These are phyloP conservation scores for Alcedo quadribrachys DNA, from an alignment of 2,797 vertebrate species.

Conservation along the genomic window DNA sequence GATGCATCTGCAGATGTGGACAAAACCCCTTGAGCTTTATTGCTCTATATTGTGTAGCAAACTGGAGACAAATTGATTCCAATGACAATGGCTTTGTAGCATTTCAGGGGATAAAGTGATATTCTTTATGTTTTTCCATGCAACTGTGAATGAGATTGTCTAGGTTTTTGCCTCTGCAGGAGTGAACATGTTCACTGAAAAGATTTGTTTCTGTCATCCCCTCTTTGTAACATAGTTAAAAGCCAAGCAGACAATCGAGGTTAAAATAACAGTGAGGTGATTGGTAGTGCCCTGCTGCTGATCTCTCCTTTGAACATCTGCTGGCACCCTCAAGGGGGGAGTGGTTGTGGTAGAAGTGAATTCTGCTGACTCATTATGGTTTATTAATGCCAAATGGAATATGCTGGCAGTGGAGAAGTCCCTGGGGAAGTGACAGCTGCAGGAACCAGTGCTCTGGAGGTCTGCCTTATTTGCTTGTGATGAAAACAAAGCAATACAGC, in stretches of 20 bases:
- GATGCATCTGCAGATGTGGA: background rate
- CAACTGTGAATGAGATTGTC: background rate
- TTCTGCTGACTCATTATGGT: conserved; percentile 50
- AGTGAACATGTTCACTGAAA: background rate
- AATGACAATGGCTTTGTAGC: background rate
- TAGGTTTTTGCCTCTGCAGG: background rate
- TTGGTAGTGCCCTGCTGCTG: background rate
- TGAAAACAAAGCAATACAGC: conserved; percentile 1
- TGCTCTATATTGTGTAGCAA: background rate
- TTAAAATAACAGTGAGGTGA: background rate
- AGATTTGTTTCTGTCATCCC: background rate
- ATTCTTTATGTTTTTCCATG: background rate
- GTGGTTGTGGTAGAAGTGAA: background rate
- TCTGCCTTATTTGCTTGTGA: background rate
- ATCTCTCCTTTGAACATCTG: conserved; percentile 41
- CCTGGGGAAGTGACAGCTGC: background rate
- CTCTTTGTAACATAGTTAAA: background rate
- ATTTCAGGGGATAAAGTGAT: background rate
- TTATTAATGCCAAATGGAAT: conserved; percentile 51
- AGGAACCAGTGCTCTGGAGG: background rate
- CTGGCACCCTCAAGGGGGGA: background rate
- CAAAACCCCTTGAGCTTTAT: background rate
- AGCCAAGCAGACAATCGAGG: background rate
- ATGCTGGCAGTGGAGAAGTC: background rate
- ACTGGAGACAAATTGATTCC: background rate